Conservation (phyloP, 2,888 invertebrate species). For the Subacronicta megacephala region DNA sequence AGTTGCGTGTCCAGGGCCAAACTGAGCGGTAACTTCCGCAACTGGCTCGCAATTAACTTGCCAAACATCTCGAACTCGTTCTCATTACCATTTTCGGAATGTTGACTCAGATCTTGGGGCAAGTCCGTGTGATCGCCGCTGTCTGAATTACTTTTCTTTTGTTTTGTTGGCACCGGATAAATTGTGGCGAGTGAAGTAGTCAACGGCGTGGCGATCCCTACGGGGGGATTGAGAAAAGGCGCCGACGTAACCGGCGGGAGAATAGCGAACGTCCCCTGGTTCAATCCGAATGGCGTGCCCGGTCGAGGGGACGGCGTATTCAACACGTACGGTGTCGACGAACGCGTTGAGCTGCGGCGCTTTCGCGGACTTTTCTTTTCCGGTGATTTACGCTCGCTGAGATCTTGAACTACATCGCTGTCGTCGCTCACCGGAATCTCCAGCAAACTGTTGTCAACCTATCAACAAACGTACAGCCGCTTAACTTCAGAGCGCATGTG, state of each 20-base stretch:
- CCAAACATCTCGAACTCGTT: slow-evolving; percentile 88
- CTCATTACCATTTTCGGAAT: slow-evolving; percentile 83
- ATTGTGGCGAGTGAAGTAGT: slow-evolving; percentile 84
- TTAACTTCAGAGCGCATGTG: slow-evolving; percentile 62
- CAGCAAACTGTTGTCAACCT: slow-evolving; percentile 85
- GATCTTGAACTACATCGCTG: slow-evolving; percentile 85
- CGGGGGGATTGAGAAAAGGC: slow-evolving; percentile 84
- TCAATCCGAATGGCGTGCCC: slow-evolving; percentile 83
- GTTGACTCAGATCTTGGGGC: slow-evolving; percentile 85
- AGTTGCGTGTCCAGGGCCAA: slow-evolving; percentile 84
- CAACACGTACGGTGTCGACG: slow-evolving; percentile 84
- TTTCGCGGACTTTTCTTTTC: slow-evolving; percentile 85
- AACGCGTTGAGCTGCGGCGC: slow-evolving; percentile 84
- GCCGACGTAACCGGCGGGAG: slow-evolving; percentile 79
- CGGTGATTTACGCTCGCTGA: slow-evolving; percentile 85
- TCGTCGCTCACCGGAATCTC: slow-evolving; percentile 86
- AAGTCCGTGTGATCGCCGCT: slow-evolving; percentile 77
- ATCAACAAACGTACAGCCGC: slow-evolving; percentile 64
- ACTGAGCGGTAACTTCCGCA: slow-evolving; percentile 82
- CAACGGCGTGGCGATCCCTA: slow-evolving; percentile 85
- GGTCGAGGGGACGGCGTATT: slow-evolving; percentile 86
- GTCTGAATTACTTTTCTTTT: slow-evolving; percentile 78
- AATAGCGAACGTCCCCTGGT: slow-evolving; percentile 80
- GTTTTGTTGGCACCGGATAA: slow-evolving; percentile 82
- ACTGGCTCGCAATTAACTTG: slow-evolving; percentile 84